Evolutionary conservation across 2,888 invertebrate genomes (phyloP), one percentile per base, ranked within the genome.

Genomic region (Acronicta alni): DNA sequence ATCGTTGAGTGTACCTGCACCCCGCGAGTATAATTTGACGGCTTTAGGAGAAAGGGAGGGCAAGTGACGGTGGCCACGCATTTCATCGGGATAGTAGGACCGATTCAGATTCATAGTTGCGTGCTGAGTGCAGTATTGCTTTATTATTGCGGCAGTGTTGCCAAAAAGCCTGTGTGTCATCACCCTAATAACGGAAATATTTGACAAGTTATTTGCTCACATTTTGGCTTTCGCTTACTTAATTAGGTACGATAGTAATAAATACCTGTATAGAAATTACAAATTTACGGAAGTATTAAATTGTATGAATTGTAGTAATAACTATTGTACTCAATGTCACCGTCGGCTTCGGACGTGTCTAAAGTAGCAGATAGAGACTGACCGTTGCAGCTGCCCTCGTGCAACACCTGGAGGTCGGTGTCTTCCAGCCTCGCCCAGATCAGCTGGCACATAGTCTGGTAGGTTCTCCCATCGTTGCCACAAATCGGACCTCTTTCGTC

Each of bases 391-490:
- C 45, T 56, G 2, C 77, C 77, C 0, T 75, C 66, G 20, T 66
- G 75, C 9, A 68, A 30, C 6, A 78, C 67, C 42, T 68, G 69
- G 14, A 77, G 52, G 30, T 79, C 68, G 12, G 16, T 3, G 23
- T 84, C 79, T 0, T 72, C 59, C 0, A 56, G 12, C 14, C 15
- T 59, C 41, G 37, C 76, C 79, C 16, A 49, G 12, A 17, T 75
- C 45, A 55, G 67, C 61, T 47, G 70, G 49, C 84, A 86, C 42
- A 76, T 58, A 44, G 62, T 72, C 1, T n/a, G n/a, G 53, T 86
- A 86, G 0, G 85, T 80, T 4, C 55, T 58, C 0, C 85, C 85
- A 38, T 86, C 79, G 1, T 69, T 83, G 6, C 79, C 85, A 42
- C 86, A 86, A 9, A 82, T 42, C 0, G 69, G 76, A 12, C 57